Evolutionary conservation across 1,140 invertebrate genomes (phyloP).

Genomic region (Fopius arisanus): DNA sequence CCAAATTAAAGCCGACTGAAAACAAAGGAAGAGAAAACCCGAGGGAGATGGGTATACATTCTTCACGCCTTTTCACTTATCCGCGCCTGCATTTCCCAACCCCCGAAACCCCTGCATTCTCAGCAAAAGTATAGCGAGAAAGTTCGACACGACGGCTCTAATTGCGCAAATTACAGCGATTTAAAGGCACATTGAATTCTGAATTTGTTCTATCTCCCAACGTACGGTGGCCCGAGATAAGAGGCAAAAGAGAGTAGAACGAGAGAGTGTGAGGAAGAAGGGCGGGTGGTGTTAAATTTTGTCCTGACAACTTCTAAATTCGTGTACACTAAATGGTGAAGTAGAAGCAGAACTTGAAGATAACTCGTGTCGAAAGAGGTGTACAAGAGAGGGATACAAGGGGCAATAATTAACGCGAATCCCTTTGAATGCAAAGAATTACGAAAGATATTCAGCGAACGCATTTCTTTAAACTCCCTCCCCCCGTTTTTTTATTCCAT

Average conservation of each 20-base stretch:
- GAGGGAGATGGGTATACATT: slow-evolving; percentile 9
- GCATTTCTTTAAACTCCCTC: not conserved
- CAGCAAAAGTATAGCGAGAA: not conserved
- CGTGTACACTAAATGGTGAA: not conserved
- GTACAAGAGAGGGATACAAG: not conserved
- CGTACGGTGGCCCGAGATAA: not conserved
- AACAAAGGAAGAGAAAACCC: not conserved
- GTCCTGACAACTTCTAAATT: not conserved
- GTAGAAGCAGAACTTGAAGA: not conserved
- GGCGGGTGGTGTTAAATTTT: not conserved
- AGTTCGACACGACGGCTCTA: slow-evolving; percentile 17
- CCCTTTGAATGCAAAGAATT: slow-evolving; percentile 21
- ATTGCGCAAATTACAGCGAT: slow-evolving; percentile 24
- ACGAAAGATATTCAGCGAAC: slow-evolving; percentile 1
- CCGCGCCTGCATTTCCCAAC: not conserved
- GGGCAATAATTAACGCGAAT: slow-evolving; percentile 26
- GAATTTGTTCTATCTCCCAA: slow-evolving; percentile 19
- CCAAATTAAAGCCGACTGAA: slow-evolving; percentile 17
- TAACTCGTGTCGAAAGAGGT: not conserved
- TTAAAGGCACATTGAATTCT: slow-evolving; percentile 11
- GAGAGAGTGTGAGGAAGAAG: not conserved
- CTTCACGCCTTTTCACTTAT: not conserved
- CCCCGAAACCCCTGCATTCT: not conserved
- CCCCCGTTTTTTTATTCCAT: not conserved
- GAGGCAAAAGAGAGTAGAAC: not conserved